Base-by-base conservation (phyloP, 2,888 invertebrate genomes). In the Aspidiotus destructor region DNA sequence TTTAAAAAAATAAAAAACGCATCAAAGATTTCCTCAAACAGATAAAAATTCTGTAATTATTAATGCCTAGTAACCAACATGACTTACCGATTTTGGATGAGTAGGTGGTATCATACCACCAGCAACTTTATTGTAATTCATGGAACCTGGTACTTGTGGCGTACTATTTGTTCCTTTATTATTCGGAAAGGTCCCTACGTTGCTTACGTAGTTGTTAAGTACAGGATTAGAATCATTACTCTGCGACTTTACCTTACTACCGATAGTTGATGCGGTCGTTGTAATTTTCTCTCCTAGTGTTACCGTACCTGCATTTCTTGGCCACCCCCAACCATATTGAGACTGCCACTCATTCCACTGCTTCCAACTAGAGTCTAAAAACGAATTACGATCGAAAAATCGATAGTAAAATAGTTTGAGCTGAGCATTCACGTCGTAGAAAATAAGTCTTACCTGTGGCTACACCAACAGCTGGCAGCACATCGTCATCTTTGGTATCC, bases 401-500 rank as follows among this genome's bases (percentile, higher is more conserved):
- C 28, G 15, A 28, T 28, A 28, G 5, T 28, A 28, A 28, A 28
- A 28, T 28, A 28, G 28, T 28, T 28, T 11, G 17, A n/a, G 13
- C 48, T 17, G 8, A 42, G 11, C 3, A 61, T 8, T 42, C 1
- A 42, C 16, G 41, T 16, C 41, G 11, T 44, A 17, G 62, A 57
- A 16, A 16, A 16, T n/a, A 13, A 10, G 17, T 13, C 28, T 28
- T 60, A 69, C 62, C 54, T 44, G 57, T 7, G 16, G 40, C 54
- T 57, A 53, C 58, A 55, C 44, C 62, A 42, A 41, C 48, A 5
- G 42, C 41, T 8, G 42, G 10, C 9, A 15, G 61, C 28, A 15
- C 40, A 13, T 69, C 69, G 17, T 69, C 69, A 40, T 69, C 69
- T 62, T 69, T 69, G 63, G 84, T 86, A 74, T 88, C 89, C 74